These are phyloP conservation scores for Drosophila kuntzei DNA, from an alignment of 2,888 invertebrate species.

Conservation along the genomic window DNA sequence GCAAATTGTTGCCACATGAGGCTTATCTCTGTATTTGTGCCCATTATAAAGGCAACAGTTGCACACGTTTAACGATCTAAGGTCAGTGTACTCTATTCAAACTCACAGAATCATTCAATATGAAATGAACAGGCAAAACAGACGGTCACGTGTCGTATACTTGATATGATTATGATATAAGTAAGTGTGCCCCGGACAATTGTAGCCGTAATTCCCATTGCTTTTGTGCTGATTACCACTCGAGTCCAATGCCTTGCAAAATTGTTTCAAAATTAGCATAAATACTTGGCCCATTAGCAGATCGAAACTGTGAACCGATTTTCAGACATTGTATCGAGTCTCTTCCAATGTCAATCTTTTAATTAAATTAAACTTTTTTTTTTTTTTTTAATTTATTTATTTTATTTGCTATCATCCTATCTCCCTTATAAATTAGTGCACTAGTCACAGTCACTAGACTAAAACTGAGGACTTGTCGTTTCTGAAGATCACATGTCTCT, in stretches of 20 bases:
- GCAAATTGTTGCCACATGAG: constrained; percentile 37
- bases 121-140: constrained; percentile 4
- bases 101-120: constrained; percentile 14
- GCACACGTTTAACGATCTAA: constrained; percentile 16
- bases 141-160: constrained; percentile 50
- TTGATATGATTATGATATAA: constrained; percentile 24
- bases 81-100: constrained; percentile 42
- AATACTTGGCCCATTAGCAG: constrained; percentile 17
- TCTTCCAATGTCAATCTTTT: constrained; percentile 1
- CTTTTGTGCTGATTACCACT: constrained; percentile 32
- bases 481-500: constrained; percentile 34
- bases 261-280: constrained; percentile 39
- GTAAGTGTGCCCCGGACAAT: constrained; percentile 9
- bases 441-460: too few relatives aligned
- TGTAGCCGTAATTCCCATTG: constrained; percentile 23
- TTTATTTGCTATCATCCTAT: too few relatives aligned
- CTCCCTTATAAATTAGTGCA: too few relatives aligned
- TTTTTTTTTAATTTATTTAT: too few relatives aligned
- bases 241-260: constrained; percentile 48
- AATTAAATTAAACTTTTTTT: constrained; percentile 45
- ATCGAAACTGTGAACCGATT: constrained; percentile 15
- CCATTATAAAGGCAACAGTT: constrained; percentile 5
- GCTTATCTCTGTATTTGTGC: constrained; percentile 4
- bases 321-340: constrained; percentile 16
- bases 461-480: constrained; percentile 19